Evolutionary conservation across 2,797 vertebrate species (phyloP).

Genomic region (Sebastes trivittatus): DNA sequence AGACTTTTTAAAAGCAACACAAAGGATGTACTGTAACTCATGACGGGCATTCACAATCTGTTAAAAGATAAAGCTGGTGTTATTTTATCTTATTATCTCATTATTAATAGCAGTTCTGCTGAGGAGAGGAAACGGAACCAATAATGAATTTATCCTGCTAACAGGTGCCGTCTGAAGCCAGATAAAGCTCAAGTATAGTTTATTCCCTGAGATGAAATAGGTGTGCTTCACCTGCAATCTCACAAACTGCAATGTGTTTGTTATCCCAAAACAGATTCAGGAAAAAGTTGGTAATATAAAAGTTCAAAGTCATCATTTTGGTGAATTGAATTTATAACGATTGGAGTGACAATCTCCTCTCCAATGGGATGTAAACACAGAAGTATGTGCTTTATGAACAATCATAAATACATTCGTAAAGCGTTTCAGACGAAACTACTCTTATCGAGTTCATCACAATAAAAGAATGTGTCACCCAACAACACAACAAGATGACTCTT

Average conservation of each 20-base stretch:
- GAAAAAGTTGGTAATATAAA: neutral
- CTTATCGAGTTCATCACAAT: no score
- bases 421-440: no score
- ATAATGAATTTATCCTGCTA: neutral
- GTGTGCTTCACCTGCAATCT: neutral
- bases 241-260: neutral
- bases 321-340: neutral
- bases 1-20: conserved; percentile 1
- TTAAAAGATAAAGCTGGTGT: neutral
- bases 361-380: no score
- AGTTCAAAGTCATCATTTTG: neutral
- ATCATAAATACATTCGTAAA: no score
- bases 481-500: neutral
- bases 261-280: neutral
- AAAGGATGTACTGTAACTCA: neutral
- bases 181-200: neutral
- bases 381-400: no score
- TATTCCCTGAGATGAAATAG: neutral
- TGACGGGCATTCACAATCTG: neutral
- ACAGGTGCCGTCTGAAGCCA: neutral
- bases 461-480: neutral
- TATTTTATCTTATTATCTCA: neutral
- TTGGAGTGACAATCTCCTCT: no score
- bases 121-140: neutral
- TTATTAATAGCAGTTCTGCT: neutral